Evolutionary conservation across 2,888 invertebrate species (phyloP).

Genomic region (Campoplex capitator): DNA sequence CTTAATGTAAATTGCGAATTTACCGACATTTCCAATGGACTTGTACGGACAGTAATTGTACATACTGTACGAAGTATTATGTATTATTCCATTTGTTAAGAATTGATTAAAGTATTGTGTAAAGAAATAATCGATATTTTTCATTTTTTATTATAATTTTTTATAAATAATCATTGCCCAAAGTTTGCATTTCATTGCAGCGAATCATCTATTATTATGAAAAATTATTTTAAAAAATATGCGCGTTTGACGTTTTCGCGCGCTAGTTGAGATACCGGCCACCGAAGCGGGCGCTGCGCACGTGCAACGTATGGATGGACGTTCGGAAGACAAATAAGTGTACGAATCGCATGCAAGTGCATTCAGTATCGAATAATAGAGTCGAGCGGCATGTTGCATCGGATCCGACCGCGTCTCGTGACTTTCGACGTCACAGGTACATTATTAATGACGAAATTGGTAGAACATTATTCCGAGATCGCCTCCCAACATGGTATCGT

Average conservation of each 20-base stretch:
- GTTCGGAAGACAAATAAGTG: neutral
- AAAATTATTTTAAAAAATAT: too few relatives aligned
- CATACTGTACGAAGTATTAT: slow-evolving; percentile 80
- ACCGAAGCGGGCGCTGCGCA: neutral
- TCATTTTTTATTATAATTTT: neutral
- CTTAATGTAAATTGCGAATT: slow-evolving; percentile 78
- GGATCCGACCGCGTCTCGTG: slow-evolving; percentile 87
- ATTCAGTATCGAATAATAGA: neutral
- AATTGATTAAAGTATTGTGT: slow-evolving; percentile 81
- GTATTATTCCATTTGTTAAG: slow-evolving; percentile 83
- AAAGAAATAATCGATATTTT: slow-evolving; percentile 69
- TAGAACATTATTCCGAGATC: slow-evolving; percentile 89
- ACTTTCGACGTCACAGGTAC: slow-evolving; percentile 97
- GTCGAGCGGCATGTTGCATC: slow-evolving; percentile 37
- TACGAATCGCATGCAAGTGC: neutral
- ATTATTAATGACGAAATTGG: slow-evolving; percentile 85
- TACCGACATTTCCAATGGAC: slow-evolving; percentile 68
- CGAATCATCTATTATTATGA: too few relatives aligned
- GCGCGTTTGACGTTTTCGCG: too few relatives aligned
- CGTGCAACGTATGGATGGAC: neutral
- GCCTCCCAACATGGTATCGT: slow-evolving; percentile 89
- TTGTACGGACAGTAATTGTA: slow-evolving; percentile 76
- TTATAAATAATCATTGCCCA: too few relatives aligned
- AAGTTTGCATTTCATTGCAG: too few relatives aligned
- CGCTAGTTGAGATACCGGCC: neutral